Evolutionary conservation across 2,888 invertebrate genomes (phyloP).

Genomic region (Lepidocyrtoides sp.): DNA sequence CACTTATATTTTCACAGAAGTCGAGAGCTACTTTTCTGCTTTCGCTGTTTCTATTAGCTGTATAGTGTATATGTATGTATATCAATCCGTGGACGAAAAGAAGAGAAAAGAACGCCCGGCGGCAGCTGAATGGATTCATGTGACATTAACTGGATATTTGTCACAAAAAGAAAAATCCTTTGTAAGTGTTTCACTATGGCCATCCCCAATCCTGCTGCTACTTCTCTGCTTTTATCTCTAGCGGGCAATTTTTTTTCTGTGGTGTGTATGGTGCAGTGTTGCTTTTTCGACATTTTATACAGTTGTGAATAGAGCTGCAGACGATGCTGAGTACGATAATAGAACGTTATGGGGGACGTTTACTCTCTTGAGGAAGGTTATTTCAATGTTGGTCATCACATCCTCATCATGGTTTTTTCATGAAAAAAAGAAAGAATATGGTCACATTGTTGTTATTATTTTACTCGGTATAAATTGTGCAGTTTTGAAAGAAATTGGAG

Average conservation of each 20-base stretch:
- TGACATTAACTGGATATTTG: conserved; percentile 71
- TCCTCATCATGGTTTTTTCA: not conserved
- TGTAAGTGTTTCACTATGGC: conserved; percentile 17
- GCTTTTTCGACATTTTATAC: conserved; percentile 12
- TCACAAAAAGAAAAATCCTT: conserved; percentile 51
- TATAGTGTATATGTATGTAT: conserved; percentile 9
- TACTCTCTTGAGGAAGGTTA: conserved; percentile 13
- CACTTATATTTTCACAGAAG: no score
- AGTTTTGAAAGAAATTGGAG: not conserved
- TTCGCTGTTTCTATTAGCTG: not conserved
- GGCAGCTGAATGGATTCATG: conserved; percentile 59
- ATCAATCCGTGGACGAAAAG: not conserved
- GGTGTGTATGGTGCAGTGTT: not conserved
- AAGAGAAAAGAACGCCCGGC: conserved; percentile 31
- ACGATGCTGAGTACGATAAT: not conserved
- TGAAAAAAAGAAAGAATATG: not conserved
- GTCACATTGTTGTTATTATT: not conserved
- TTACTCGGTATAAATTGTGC: not conserved
- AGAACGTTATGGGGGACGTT: not conserved
- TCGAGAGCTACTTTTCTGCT: not conserved
- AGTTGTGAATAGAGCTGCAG: not conserved
- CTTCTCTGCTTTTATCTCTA: not conserved
- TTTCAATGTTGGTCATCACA: not conserved
- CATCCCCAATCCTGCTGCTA: not conserved
- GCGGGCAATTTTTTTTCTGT: not conserved